Conservation (phyloP, 1,140 invertebrate species). For the Cotesia glomerata region DNA sequence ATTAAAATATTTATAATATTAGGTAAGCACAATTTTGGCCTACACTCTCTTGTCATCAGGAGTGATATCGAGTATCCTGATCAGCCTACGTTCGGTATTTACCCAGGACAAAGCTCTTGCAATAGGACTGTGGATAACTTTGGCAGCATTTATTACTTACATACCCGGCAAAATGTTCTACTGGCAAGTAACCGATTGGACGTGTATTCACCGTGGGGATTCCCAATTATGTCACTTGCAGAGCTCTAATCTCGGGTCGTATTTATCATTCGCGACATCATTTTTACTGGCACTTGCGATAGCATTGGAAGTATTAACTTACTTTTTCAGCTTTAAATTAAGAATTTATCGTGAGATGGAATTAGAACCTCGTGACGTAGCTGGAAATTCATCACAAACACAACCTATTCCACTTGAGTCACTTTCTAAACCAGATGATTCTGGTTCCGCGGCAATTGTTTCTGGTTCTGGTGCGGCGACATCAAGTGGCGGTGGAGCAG, state of each 20-base stretch:
- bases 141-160: conserved; percentile 63
- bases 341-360: conserved; percentile 40
- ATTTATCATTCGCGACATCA: conserved; percentile 49
- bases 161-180: conserved; percentile 67
- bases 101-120: conserved; percentile 67
- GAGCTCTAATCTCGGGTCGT: conserved; percentile 45
- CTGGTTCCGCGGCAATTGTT: neutral
- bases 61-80: conserved; percentile 66
- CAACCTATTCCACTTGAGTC: neutral
- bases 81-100: conserved; percentile 64
- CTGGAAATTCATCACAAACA: conserved; percentile 36
- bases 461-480: neutral
- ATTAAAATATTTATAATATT: conserved; percentile 20
- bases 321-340: conserved; percentile 44
- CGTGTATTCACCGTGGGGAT: conserved; percentile 50
- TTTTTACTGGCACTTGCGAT: conserved; percentile 41
- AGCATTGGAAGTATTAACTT: conserved; percentile 44
- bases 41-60: conserved; percentile 54
- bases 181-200: conserved; percentile 54
- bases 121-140: conserved; percentile 65
- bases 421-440: neutral
- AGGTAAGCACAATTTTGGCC: conserved; percentile 45
- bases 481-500: neutral
- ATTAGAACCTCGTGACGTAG: conserved; percentile 11
- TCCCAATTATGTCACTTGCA: conserved; percentile 47